phyloP scores from a whole-genome alignment of 1,140 invertebrate genomes.

The Coelopa frigida region DNA sequence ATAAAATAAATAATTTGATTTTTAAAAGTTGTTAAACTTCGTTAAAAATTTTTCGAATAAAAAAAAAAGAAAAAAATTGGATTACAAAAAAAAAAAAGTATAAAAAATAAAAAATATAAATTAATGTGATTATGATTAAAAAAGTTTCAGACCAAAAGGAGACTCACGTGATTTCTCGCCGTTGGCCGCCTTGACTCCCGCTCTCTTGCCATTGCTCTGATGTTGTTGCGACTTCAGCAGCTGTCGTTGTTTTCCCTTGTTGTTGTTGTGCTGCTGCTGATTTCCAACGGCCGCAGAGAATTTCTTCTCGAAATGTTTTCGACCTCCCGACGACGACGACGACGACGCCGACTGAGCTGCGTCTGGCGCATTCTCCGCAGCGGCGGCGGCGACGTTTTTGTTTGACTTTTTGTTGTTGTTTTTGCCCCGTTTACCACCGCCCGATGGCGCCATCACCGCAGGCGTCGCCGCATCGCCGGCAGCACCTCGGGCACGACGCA shows the following conservation, averaged over 20 bases:
- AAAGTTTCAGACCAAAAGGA: background rate
- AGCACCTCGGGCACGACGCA: conserved; percentile 10
- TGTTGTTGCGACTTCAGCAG: conserved; percentile 21
- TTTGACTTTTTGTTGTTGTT: conserved; percentile 11
- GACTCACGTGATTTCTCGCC: conserved; percentile 15
- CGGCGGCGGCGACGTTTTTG: conserved; percentile 1
- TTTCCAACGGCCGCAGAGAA: conserved; percentile 9
- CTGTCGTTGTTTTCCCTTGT: conserved; percentile 18
- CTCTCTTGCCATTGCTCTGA: conserved; percentile 15
- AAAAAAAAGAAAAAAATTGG: conserved; percentile 2
- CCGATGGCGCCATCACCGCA: background rate
- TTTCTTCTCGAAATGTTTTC: conserved; percentile 13
- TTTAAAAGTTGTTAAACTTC: too few species aligned
- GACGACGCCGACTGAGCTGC: background rate
- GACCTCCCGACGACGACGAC: conserved; percentile 5
- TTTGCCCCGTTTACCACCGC: conserved; percentile 9
- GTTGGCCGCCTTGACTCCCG: conserved; percentile 14
- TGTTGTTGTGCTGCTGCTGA: conserved; percentile 13
- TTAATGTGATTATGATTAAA: too few species aligned
- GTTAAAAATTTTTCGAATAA: too few species aligned
- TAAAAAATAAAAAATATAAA: conserved; percentile 2
- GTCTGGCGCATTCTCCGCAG: background rate
- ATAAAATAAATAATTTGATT: too few species aligned
- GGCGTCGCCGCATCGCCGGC: background rate
- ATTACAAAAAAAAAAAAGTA: conserved; percentile 3